Conservation (phyloP, 2,113 vertebrate species). For the Coregonus clupeaformis region DNA sequence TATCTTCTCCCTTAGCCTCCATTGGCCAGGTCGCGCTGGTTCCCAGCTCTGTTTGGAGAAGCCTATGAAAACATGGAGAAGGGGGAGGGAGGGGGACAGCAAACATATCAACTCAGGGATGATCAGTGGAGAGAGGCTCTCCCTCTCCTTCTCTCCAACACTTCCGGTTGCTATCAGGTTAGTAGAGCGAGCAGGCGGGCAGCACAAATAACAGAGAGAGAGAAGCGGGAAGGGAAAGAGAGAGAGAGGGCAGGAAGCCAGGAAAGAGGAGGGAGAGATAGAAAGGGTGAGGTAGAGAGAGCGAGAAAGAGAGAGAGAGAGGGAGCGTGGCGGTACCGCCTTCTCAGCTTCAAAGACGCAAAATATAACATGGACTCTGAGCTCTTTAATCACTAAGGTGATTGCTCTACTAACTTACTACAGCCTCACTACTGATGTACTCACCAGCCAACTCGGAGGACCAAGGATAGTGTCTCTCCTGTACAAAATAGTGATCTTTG, state of each 20-base stretch:
- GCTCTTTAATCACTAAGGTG: slow-evolving; percentile 28
- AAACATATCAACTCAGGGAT: slow-evolving; percentile 41
- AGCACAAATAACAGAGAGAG: not conserved
- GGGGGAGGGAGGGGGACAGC: slow-evolving; percentile 20
- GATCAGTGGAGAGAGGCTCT: slow-evolving; percentile 38
- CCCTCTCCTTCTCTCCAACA: not conserved
- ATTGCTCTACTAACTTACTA: slow-evolving; percentile 13
- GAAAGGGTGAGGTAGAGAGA: slow-evolving; percentile 55
- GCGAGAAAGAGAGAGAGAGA: not conserved
- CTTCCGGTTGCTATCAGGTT: not conserved
- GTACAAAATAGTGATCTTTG: slow-evolving; percentile 27
- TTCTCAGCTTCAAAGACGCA: not conserved
- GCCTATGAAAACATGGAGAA: slow-evolving; percentile 64
- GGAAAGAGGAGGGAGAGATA: not conserved
- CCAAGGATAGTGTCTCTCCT: slow-evolving; percentile 23
- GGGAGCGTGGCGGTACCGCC: not conserved
- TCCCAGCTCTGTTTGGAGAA: slow-evolving; percentile 70
- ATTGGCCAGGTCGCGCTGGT: slow-evolving; percentile 67
- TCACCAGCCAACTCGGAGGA: not conserved
- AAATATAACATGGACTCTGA: slow-evolving; percentile 44
- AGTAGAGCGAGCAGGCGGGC: not conserved
- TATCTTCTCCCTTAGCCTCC: slow-evolving; percentile 70
- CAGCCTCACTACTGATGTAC: not conserved
- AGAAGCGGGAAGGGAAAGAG: not conserved
- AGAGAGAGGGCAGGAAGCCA: not conserved